phyloP scores from a whole-genome alignment of 2,797 vertebrate genomes.

The Anisognathus igniventris region DNA sequence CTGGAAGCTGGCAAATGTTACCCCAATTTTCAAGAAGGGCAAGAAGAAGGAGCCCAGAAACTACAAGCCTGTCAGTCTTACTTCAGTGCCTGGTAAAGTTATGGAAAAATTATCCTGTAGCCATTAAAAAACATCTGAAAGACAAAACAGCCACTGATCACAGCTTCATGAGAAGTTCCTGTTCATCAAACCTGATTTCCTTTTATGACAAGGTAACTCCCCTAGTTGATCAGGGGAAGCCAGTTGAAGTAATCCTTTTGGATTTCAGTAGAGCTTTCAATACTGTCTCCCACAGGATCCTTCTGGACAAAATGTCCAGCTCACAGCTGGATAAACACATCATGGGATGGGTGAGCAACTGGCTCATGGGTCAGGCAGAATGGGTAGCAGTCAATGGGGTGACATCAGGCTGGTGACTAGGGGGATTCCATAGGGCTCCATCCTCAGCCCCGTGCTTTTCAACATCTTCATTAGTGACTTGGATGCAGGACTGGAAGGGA shows the following conservation, averaged over 20 bases:
- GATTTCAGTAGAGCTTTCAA: background rate
- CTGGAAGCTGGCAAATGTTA: background rate
- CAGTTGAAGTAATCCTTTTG: background rate
- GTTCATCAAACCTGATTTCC: background rate
- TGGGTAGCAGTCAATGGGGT: no score
- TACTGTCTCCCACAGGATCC: background rate
- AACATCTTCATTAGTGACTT: background rate
- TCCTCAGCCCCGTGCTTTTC: background rate
- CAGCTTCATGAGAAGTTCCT: background rate
- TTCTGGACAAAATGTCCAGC: background rate
- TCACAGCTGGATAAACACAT: background rate
- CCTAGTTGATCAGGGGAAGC: rapidly evolving
- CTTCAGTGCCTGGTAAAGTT: background rate
- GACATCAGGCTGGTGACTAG: background rate
- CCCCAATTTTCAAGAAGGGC: background rate
- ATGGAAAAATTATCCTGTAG: background rate
- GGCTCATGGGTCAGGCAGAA: background rate
- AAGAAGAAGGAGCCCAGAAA: background rate
- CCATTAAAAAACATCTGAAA: background rate
- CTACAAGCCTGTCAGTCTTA: background rate
- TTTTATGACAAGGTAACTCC: background rate
- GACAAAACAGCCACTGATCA: background rate
- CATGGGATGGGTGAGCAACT: background rate
- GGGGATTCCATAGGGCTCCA: background rate
- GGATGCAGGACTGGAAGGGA: background rate